phyloP scores from a whole-genome alignment of 2,888 invertebrate species.

The Hermaeophaga mercurialis region DNA sequence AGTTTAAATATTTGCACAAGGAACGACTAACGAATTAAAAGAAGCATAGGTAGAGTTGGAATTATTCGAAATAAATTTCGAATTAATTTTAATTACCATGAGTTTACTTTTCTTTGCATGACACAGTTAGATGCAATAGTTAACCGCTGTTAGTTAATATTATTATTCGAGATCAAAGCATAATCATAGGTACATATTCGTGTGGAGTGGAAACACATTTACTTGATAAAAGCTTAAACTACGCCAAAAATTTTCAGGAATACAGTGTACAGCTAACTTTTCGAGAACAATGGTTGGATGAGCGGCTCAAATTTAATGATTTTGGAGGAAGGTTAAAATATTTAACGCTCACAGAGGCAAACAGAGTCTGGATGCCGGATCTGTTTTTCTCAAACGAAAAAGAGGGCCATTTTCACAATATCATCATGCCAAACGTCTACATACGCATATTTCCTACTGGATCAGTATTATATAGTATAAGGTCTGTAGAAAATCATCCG shows the following conservation, averaged over 20 bases:
- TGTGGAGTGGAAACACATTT: constrained; percentile 29
- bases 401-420: constrained; percentile 96
- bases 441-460: constrained; percentile 95
- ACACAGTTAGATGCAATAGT: constrained; percentile 4
- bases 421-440: constrained; percentile 97
- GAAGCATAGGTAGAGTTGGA: background rate
- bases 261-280: constrained; percentile 97
- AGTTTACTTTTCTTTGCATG: background rate
- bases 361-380: constrained; percentile 98
- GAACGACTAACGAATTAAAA: background rate
- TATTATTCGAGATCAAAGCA: constrained; percentile 11
- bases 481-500: constrained; percentile 57
- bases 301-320: constrained; percentile 87
- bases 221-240: constrained; percentile 16
- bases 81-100: background rate
- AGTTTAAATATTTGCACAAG: too few species aligned
- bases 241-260: constrained; percentile 72
- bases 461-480: constrained; percentile 93
- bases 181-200: constrained; percentile 15
- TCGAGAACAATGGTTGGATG: constrained; percentile 96
- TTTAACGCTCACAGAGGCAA: constrained; percentile 90
- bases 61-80: background rate
- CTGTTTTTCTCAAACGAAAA: constrained; percentile 98
- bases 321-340: constrained; percentile 87
- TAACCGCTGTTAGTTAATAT: background rate